Conservation (phyloP, 2,888 invertebrate species). For the Lasiommata megera region DNA sequence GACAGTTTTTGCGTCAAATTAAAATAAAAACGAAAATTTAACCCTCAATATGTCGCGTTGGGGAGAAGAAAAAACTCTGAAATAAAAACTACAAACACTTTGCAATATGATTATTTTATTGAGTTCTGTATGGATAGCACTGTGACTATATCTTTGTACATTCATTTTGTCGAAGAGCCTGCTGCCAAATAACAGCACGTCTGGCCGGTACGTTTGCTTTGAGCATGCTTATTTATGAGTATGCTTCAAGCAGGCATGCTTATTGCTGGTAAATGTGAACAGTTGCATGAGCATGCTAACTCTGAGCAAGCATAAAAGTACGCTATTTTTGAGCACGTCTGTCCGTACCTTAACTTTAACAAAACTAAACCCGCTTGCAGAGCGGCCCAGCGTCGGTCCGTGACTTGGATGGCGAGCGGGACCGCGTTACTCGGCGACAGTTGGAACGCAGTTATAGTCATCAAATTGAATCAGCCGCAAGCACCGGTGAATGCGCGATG, state of each 20-base stretch:
- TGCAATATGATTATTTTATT: too few species aligned
- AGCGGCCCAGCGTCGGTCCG: constrained; percentile 45
- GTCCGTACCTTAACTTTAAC: too few species aligned
- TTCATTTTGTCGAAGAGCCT: neutral
- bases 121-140: neutral
- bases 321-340: too few species aligned
- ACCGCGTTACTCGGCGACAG: constrained; percentile 43
- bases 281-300: too few species aligned
- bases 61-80: constrained; percentile 15
- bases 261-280: too few species aligned
- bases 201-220: neutral
- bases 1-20: too few species aligned
- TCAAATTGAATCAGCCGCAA: constrained; percentile 71
- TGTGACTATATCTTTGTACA: constrained; percentile 1
- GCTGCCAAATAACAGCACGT: neutral
- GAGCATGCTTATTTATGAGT: neutral
- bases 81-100: too few species aligned
- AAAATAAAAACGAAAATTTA: constrained; percentile 10
- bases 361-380: constrained; percentile 39
- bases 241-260: too few species aligned
- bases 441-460: constrained; percentile 73
- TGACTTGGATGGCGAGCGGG: constrained; percentile 62
- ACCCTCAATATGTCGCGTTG: constrained; percentile 13
- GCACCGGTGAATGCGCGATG: constrained; percentile 37
- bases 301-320: too few species aligned